Evolutionary conservation across 92 coral and sea anemone species (phyloP).

Genomic region (Desmophyllum pertusum): DNA sequence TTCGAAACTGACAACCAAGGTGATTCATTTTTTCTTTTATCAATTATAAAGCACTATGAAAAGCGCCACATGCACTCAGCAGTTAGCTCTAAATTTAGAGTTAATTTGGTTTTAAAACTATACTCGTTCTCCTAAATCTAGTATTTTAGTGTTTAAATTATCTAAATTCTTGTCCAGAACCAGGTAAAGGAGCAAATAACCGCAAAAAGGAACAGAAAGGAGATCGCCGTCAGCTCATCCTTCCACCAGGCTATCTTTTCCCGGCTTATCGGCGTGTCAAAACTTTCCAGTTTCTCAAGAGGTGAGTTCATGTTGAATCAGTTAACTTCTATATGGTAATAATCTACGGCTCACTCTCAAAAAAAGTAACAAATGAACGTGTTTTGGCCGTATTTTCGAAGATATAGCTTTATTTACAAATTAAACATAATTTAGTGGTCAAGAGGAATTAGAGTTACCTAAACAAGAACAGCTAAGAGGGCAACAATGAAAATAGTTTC

Average conservation of each 20-base stretch:
- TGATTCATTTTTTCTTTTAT: neutral
- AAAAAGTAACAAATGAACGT: neutral
- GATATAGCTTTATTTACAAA: neutral
- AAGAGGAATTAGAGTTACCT: neutral
- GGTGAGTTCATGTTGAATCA: neutral
- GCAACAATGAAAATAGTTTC: too few relatives aligned
- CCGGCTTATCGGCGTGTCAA: conserved; percentile 8
- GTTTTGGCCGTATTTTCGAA: neutral
- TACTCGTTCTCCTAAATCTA: neutral
- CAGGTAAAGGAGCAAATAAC: neutral
- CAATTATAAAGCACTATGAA: too few relatives aligned
- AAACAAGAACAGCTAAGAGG: too few relatives aligned
- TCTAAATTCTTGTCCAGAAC: neutral
- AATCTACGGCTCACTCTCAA: too few relatives aligned
- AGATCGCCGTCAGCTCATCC: conserved; percentile 2
- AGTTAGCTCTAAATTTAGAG: too few relatives aligned
- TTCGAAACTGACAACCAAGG: conserved; percentile 6
- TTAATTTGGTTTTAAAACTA: neutral
- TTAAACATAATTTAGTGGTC: neutral
- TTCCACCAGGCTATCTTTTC: conserved; percentile 18
- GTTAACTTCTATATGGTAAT: neutral
- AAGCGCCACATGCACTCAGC: too few relatives aligned
- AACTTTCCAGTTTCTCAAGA: neutral
- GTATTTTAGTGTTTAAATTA: neutral
- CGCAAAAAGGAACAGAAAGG: conserved; percentile 1